Percentiles rank a stretch among this genome's conserved stretches.
phyloP scores from a whole-genome alignment of 2,888 invertebrate genomes.

The Lacanobia oleracea region DNA sequence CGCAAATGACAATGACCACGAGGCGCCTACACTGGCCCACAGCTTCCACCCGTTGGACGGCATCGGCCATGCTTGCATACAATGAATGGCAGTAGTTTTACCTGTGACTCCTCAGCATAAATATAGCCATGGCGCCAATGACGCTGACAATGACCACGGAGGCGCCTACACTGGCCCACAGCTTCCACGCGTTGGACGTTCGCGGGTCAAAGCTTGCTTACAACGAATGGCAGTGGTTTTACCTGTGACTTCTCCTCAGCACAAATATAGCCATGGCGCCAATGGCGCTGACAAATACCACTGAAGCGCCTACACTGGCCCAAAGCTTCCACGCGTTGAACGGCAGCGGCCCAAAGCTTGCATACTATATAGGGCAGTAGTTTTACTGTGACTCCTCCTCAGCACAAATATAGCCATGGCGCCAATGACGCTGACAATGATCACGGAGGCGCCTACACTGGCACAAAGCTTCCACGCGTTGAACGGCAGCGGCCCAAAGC shows the following conservation, averaged over 20 bases:
- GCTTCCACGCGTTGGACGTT: slow-evolving; percentile 88
- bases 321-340: slow-evolving; percentile 91
- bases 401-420: too few species aligned
- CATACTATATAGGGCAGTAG: too few species aligned
- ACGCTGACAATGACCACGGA: slow-evolving; percentile 91
- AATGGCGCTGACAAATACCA: slow-evolving; percentile 91
- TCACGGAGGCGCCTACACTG: slow-evolving; percentile 92
- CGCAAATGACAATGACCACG: too few species aligned
- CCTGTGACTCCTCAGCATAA: slow-evolving; percentile 87
- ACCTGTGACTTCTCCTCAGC: slow-evolving; percentile 91
- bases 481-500: slow-evolving; percentile 77
- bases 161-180: slow-evolving; percentile 92
- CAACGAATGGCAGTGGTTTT: not conserved
- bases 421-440: slow-evolving; percentile 91
- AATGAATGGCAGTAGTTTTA: too few species aligned
- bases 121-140: slow-evolving; percentile 90
- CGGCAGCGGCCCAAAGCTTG: not conserved
- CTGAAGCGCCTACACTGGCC: slow-evolving; percentile 92
- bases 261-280: slow-evolving; percentile 90
- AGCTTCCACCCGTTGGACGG: too few species aligned
- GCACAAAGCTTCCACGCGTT: slow-evolving; percentile 91
- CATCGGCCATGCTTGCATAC: too few species aligned
- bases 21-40: too few species aligned
- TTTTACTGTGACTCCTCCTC: slow-evolving; percentile 75
- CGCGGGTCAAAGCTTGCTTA: slow-evolving; percentile 70